Evolutionary conservation across 2,888 invertebrate genomes (phyloP).

Genomic region (Torymus tubicola): DNA sequence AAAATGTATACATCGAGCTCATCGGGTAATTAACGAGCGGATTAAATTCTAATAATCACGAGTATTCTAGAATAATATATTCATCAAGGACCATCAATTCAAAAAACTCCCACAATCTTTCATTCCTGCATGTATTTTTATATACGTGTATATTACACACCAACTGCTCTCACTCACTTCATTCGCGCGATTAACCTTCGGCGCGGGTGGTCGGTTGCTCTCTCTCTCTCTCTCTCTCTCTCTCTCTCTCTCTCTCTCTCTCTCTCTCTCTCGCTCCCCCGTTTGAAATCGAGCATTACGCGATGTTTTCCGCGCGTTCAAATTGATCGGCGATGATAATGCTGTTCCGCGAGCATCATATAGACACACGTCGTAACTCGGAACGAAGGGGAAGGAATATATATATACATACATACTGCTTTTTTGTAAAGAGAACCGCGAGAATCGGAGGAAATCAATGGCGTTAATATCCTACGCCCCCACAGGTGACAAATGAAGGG

Average conservation of each 20-base stretch:
- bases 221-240: no score
- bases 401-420: no score
- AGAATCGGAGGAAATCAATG: conserved; percentile 63
- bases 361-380: conserved; percentile 9
- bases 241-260: no score
- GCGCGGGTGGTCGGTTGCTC: conserved; percentile 24
- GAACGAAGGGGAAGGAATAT: no score
- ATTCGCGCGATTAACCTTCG: conserved; percentile 43
- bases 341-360: conserved; percentile 47
- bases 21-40: no score
- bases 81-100: not conserved
- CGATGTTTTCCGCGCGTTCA: conserved; percentile 37
- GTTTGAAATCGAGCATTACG: conserved; percentile 48
- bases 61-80: not conserved
- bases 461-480: conserved; percentile 67
- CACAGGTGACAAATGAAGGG: conserved; percentile 68
- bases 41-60: no score
- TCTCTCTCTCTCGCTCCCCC: not conserved
- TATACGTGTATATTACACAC: not conserved
- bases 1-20: no score
- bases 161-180: not conserved
- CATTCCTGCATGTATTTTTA: not conserved
- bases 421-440: conserved; percentile 63
- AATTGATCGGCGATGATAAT: conserved; percentile 61
- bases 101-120: not conserved